Evolutionary conservation across 2,113 vertebrate genomes (phyloP).

Genomic region (Ptychochromis oligacanthus): DNA sequence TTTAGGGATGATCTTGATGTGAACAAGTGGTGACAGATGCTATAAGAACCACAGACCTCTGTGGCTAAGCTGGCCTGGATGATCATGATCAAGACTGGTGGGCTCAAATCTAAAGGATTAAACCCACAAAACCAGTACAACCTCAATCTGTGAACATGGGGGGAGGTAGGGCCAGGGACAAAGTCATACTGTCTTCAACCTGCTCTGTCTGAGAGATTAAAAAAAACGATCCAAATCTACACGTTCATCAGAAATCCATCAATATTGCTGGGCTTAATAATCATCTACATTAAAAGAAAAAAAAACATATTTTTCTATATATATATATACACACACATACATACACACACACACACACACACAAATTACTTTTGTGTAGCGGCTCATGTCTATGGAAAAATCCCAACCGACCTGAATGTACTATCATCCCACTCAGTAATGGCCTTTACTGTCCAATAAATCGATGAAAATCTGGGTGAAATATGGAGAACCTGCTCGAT

Average conservation of each 20-base stretch:
- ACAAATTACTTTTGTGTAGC: neutral
- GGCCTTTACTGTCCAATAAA: constrained; percentile 54
- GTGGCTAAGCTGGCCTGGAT: constrained; percentile 27
- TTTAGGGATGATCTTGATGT: neutral
- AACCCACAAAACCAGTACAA: constrained; percentile 21
- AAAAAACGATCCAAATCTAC: too few relatives aligned
- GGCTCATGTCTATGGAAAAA: neutral
- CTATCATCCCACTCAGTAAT: neutral
- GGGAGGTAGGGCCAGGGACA: neutral
- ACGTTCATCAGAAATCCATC: too few relatives aligned
- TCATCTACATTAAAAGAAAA: too few relatives aligned
- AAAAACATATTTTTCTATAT: too few relatives aligned
- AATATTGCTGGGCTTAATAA: too few relatives aligned
- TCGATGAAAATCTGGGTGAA: constrained; percentile 49
- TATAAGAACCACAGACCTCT: neutral
- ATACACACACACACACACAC: too few relatives aligned
- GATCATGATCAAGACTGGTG: constrained; percentile 20
- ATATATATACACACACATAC: too few relatives aligned
- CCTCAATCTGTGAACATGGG: constrained; percentile 26
- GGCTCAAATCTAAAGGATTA: constrained; percentile 59
- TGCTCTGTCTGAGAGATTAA: neutral
- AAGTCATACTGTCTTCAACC: too few relatives aligned
- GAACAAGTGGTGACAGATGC: constrained; percentile 45
- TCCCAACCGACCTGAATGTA: neutral
- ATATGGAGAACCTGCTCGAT: constrained; percentile 14